Base-by-base conservation (phyloP, 2,888 invertebrate species). In the Heliconius ismenius region DNA sequence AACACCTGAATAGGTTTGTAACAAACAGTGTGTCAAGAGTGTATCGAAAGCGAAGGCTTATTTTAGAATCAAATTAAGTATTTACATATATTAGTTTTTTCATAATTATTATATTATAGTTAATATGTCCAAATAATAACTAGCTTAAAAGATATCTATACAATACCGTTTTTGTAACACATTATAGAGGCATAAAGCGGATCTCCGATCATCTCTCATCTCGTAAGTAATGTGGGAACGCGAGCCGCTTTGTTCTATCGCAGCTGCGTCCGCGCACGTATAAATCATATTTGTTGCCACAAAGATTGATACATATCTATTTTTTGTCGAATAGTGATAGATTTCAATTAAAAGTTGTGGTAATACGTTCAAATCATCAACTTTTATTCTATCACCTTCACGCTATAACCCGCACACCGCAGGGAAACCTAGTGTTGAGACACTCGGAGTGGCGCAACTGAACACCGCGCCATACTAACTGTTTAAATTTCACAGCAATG, bases 181-280 rank as follows among this genome's bases (percentile, higher is more conserved):
- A 78, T 76, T 73, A 67, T 79, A 67, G 68, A 76, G 76, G 79
- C 79, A 84, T 84, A 86, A 85, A 84, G 83, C 84, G 80, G 82
- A 83, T 84, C 84, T 81, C 81, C 82, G 85, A 86, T 91, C 91
- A 91, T 90, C 87, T 87, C 86, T 83, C 73, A 73, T 43, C 73
- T 63, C 63, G 82, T 90, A 91, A 91, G 88, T 89, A 89, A 90
- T 91, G 91, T 92, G 92, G 88, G 91, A 92, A 92, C 86, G 87
- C 80, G 83, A 80, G 80, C 64, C 83, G 82, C 85, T 89, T 89
- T 89, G 89, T 89, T 85, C 81, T 79, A 83, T 78, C 85, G 83
- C 89, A 90, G 89, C 89, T 91, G 91, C 87, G 88, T 83, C 82
- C 83, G 85, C 85, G 85, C 86, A 82, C 82, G 80, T 84, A 91